Evolutionary conservation across 2,797 vertebrate species (phyloP).

Genomic region (Falco peregrinus): DNA sequence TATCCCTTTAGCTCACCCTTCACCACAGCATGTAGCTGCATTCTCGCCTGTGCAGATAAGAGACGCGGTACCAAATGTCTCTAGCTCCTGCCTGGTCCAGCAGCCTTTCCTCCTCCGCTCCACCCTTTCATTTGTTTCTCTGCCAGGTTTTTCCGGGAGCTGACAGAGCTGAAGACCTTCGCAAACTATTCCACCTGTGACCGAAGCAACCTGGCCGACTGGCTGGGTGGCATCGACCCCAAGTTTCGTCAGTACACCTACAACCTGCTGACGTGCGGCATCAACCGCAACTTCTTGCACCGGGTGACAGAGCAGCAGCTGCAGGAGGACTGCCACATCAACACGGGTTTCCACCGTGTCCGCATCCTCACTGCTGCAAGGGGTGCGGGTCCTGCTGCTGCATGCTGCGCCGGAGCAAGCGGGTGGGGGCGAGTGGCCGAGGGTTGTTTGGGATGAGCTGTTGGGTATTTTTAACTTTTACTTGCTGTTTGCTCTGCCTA

Average conservation of each 20-base stretch:
- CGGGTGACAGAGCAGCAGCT: conserved; percentile 92
- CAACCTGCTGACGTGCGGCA: conserved; percentile 88
- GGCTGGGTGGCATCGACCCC: conserved; percentile 89
- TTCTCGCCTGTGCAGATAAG: not conserved
- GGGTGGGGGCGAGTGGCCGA: accelerated
- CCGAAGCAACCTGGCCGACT: conserved; percentile 94
- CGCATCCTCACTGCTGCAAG: conserved; percentile 84
- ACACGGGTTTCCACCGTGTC: conserved; percentile 88
- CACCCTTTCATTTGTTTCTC: accelerated
- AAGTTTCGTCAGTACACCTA: conserved; percentile 97
- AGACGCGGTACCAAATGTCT: accelerated
- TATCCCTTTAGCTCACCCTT: not conserved
- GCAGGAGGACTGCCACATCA: conserved; percentile 85
- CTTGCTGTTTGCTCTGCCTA: not conserved
- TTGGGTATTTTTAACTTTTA: not conserved
- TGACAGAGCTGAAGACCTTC: conserved; percentile 92
- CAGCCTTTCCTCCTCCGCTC: not conserved
- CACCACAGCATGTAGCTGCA: accelerated
- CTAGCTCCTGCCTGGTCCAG: not conserved
- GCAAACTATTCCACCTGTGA: conserved; percentile 96
- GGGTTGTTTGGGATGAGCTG: not conserved
- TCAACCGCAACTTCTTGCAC: conserved; percentile 85
- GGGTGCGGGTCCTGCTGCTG: conserved; percentile 51
- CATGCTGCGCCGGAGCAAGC: accelerated
- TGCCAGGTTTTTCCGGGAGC: conserved; percentile 90